Evolutionary conservation across 1,140 invertebrate species (phyloP).

Genomic region (Dermatophagoides farinae): DNA sequence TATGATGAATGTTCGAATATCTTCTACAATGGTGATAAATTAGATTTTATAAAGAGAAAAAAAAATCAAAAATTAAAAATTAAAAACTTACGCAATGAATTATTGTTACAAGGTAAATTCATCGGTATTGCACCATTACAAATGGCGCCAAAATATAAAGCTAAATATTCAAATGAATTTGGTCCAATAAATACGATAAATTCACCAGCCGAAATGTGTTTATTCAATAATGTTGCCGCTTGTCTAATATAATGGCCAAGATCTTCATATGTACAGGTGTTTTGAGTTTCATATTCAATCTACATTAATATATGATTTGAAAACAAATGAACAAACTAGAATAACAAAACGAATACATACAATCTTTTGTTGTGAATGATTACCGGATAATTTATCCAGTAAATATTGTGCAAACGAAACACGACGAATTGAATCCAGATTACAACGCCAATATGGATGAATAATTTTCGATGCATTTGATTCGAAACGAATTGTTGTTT

Average conservation of each 20-base stretch:
- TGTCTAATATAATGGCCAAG: background rate
- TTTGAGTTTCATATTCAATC: background rate
- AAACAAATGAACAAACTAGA: background rate
- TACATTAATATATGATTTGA: background rate
- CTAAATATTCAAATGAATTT: background rate
- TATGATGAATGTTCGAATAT: background rate
- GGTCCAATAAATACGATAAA: background rate
- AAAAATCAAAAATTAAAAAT: background rate
- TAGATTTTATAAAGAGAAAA: background rate
- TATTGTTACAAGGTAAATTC: background rate
- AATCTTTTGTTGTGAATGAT: background rate
- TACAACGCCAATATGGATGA: background rate
- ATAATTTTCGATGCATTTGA: background rate
- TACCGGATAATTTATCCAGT: background rate
- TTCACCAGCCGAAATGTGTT: background rate
- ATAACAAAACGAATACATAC: background rate
- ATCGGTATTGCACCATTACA: background rate
- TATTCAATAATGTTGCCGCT: background rate
- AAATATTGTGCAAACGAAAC: background rate
- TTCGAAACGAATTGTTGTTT: background rate
- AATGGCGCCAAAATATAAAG: constrained; percentile 6
- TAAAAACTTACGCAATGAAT: constrained; percentile 1
- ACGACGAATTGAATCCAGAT: background rate
- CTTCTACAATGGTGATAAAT: background rate
- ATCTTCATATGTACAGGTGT: background rate